These are phyloP conservation scores for Porites rus DNA, from an alignment of 92 coral and sea anemone genomes.

Conservation along the genomic window DNA sequence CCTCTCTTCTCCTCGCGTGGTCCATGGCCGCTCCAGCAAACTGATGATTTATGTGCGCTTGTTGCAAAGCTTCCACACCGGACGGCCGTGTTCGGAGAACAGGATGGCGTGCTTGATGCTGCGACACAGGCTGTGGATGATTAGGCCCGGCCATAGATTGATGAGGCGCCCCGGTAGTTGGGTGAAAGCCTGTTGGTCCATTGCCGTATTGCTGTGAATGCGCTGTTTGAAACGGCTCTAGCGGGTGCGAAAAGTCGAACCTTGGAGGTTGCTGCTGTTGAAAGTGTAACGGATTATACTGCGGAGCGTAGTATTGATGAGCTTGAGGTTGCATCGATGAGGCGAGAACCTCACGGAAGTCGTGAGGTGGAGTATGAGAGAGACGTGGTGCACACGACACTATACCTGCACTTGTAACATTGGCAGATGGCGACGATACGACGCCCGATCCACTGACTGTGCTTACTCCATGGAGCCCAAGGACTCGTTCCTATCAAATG, in stretches of 20 bases:
- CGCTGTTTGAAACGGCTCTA: constrained; percentile 75
- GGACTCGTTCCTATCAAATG: constrained; percentile 94
- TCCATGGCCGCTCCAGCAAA: constrained; percentile 85
- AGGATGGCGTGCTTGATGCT: constrained; percentile 88
- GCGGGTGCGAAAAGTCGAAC: constrained; percentile 95
- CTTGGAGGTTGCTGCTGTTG: constrained; percentile 94
- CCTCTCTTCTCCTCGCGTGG: constrained; percentile 88
- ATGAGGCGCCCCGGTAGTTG: constrained; percentile 60
- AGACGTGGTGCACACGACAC: constrained; percentile 87
- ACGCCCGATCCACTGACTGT: constrained; percentile 78
- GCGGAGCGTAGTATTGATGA: constrained; percentile 94
- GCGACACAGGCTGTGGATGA: constrained; percentile 78
- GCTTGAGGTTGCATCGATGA: constrained; percentile 95
- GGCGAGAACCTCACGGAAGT: constrained; percentile 92
- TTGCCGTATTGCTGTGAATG: constrained; percentile 91
- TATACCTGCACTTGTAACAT: constrained; percentile 74
- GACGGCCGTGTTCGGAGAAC: constrained; percentile 68
- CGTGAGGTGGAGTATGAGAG: constrained; percentile 95
- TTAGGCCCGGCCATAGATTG: constrained; percentile 69
- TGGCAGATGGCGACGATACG: constrained; percentile 76
- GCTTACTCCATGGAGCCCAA: constrained; percentile 91
- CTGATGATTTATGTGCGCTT: constrained; percentile 86
- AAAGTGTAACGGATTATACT: constrained; percentile 93
- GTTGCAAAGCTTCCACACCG: constrained; percentile 87
- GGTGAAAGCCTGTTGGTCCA: constrained; percentile 85